Conservation (phyloP, 2,113 vertebrate genomes). For the Lagenorhynchus albirostris region DNA sequence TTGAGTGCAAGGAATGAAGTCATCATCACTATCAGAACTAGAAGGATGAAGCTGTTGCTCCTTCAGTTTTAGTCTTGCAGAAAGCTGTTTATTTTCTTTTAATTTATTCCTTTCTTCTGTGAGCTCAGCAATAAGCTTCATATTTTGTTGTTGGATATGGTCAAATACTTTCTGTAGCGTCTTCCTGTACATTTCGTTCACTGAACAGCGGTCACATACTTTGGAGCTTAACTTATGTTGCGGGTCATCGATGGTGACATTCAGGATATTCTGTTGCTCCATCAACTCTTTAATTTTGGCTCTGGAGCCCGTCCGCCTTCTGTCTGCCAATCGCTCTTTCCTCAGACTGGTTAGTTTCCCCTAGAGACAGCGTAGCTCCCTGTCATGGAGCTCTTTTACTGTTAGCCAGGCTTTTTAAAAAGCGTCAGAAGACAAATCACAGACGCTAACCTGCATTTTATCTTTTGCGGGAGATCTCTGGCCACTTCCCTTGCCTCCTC, state of each 20-base stretch:
- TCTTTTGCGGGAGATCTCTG: rapidly evolving
- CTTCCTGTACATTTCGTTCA: not conserved
- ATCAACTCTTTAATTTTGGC: not conserved
- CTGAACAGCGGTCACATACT: not conserved
- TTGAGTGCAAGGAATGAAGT: not conserved
- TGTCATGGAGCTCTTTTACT: slow-evolving; percentile 28
- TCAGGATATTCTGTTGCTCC: not conserved
- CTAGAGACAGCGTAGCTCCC: not conserved
- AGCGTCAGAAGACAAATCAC: not conserved
- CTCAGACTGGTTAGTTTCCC: not conserved
- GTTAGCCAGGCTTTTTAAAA: slow-evolving; percentile 1
- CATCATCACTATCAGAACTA: not conserved
- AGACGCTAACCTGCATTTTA: not conserved
- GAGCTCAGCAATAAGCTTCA: not conserved
- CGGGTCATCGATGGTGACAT: not conserved
- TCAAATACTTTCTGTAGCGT: not conserved
- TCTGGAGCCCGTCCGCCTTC: rapidly evolving
- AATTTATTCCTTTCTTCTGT: slow-evolving; percentile 36
- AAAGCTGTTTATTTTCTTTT: slow-evolving; percentile 47
- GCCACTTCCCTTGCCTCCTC: not conserved
- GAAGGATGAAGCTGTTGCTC: rapidly evolving
- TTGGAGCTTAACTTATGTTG: not conserved
- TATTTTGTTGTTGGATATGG: not conserved
- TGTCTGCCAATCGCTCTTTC: not conserved
- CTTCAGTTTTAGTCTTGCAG: not conserved